phyloP scores from a whole-genome alignment of 2,113 vertebrate genomes.

The Mirza zaza region DNA sequence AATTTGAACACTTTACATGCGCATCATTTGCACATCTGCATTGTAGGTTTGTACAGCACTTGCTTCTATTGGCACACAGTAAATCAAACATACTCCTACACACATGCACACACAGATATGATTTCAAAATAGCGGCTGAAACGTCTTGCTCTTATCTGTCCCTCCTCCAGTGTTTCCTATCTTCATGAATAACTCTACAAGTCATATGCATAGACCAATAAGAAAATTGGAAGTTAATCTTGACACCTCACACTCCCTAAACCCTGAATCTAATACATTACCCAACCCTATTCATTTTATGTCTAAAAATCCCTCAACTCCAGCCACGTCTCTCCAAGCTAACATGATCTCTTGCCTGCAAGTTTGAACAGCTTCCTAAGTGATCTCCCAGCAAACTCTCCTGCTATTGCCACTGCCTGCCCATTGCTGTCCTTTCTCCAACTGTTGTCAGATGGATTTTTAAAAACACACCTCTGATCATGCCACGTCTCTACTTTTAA shows the following conservation, averaged over 20 bases:
- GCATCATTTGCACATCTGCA: background rate
- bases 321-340: background rate
- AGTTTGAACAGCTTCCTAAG: background rate
- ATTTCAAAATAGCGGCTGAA: slow-evolving; percentile 32
- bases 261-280: background rate
- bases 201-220: background rate
- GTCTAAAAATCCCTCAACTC: background rate
- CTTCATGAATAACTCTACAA: background rate
- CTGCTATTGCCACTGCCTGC: too few relatives aligned
- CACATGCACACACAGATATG: background rate
- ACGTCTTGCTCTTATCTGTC: background rate
- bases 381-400: background rate
- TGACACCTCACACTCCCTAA: background rate
- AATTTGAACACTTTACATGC: slow-evolving; percentile 50
- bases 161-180: too few relatives aligned
- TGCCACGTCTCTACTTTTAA: background rate
- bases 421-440: background rate
- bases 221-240: background rate
- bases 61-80: background rate
- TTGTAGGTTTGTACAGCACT: slow-evolving; percentile 48
- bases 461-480: background rate
- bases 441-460: background rate
- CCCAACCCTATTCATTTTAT: background rate
- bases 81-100: background rate
- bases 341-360: background rate